A percentile compares a stretch with the other conserved stretches of the same genome.
Evolutionary conservation across 2,888 invertebrate species (phyloP).

Genomic region (Torymus tubicola): DNA sequence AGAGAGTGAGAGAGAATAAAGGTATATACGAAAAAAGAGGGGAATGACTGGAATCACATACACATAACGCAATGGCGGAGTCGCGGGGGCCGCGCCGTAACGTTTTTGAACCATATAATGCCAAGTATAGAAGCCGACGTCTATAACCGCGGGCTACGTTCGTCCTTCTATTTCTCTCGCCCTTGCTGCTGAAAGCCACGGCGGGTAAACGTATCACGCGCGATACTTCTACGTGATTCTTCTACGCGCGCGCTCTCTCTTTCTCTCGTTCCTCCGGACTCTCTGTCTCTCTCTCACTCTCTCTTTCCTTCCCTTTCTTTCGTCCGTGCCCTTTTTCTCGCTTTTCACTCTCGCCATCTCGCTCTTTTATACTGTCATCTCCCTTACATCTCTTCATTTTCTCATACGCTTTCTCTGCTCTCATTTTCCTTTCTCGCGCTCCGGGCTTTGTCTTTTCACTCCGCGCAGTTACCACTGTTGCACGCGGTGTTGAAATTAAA

Average conservation of each 20-base stretch:
- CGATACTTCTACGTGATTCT: constrained; percentile 51
- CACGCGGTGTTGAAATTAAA: constrained; percentile 17
- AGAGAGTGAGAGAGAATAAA: constrained; percentile 53
- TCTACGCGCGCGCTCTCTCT: constrained; percentile 25
- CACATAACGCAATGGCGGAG: background rate
- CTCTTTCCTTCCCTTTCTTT: background rate
- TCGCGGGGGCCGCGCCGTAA: constrained; percentile 41
- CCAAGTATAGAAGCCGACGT: constrained; percentile 61
- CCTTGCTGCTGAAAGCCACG: constrained; percentile 61
- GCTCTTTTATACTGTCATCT: constrained; percentile 6
- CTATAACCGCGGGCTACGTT: constrained; percentile 35
- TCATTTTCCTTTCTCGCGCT: constrained; percentile 3
- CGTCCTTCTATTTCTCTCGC: constrained; percentile 60
- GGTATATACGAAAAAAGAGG: constrained; percentile 12
- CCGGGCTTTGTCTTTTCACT: constrained; percentile 22
- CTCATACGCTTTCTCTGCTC: constrained; percentile 14
- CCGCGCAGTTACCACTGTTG: background rate
- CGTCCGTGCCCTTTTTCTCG: background rate
- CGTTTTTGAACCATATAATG: constrained; percentile 69
- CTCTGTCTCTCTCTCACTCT: constrained; percentile 2
- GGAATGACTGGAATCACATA: constrained; percentile 39
- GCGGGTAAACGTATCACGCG: constrained; percentile 50
- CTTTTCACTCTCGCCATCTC: constrained; percentile 1
- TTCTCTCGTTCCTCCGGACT: background rate
- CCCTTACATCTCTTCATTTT: constrained; percentile 34